Conservation (phyloP, 1,140 invertebrate genomes). For the Ectropis grisescens region DNA sequence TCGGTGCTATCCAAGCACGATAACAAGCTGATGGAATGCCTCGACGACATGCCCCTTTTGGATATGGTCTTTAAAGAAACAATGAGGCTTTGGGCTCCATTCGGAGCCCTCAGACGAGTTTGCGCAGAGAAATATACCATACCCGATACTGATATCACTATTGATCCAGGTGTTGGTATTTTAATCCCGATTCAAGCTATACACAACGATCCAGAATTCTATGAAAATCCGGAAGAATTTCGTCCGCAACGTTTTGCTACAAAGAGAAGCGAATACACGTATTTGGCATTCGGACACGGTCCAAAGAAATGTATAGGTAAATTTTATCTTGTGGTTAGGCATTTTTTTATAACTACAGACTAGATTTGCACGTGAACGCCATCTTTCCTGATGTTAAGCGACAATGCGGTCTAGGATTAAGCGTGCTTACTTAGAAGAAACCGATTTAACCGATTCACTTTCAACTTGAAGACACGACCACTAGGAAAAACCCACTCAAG, state of each 20-base stretch:
- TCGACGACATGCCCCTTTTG: slow-evolving; percentile 72
- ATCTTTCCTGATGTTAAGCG: no score
- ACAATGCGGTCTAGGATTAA: no score
- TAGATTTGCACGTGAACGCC: no score
- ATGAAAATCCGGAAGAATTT: slow-evolving; percentile 70
- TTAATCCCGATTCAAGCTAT: slow-evolving; percentile 70
- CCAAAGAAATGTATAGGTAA: slow-evolving; percentile 76
- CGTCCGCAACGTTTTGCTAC: slow-evolving; percentile 71
- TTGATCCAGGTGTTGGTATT: slow-evolving; percentile 64
- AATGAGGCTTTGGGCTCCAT: slow-evolving; percentile 57
- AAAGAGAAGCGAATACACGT: slow-evolving; percentile 62
- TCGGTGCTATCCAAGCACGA: slow-evolving; percentile 53
- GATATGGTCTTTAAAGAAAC: slow-evolving; percentile 22
- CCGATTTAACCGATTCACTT: no score
- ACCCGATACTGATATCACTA: slow-evolving; percentile 35
- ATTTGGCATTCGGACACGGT: slow-evolving; percentile 79
- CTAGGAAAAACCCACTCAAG: no score
- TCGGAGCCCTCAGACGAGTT: slow-evolving; percentile 37
- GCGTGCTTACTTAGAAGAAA: no score
- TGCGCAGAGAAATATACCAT: slow-evolving; percentile 51
- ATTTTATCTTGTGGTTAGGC: neutral
- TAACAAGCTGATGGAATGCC: slow-evolving; percentile 64
- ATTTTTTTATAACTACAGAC: no score
- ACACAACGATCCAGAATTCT: slow-evolving; percentile 71
- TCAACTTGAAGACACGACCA: no score